Percentiles rank a stretch among this genome's conserved stretches.
Conservation (phyloP, 2,797 vertebrate species). For the Remorina albescens region DNA sequence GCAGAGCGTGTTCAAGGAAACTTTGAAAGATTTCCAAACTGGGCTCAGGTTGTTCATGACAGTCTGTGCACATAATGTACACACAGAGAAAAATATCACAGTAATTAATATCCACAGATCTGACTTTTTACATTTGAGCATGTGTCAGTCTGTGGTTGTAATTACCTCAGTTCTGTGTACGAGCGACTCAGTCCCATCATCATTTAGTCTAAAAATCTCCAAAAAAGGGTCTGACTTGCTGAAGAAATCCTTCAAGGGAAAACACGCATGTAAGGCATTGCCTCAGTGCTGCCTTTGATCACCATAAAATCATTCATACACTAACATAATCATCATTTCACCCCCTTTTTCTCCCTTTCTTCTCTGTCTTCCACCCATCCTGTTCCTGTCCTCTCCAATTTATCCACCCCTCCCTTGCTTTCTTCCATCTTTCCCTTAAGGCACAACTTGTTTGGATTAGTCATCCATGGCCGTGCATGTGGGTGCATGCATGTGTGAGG, state of each 20-base stretch:
- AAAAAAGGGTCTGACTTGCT: conserved; percentile 99
- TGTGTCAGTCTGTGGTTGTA: conserved; percentile 12
- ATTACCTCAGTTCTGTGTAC: conserved; percentile 98
- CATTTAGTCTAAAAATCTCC: conserved; percentile 97
- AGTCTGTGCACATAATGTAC: no score
- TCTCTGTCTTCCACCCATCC: conserved; percentile 33
- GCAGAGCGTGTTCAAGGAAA: conserved; percentile 96
- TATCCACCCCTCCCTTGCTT: conserved; percentile 50
- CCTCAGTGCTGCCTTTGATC: conserved; percentile 56
- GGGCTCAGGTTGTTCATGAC: conserved; percentile 99
- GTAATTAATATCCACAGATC: no score
- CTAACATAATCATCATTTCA: conserved; percentile 62
- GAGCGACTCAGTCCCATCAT: conserved; percentile 95
- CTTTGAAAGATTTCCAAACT: conserved; percentile 97
- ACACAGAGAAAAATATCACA: not conserved
- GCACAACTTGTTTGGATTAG: conserved; percentile 77
- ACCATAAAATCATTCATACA: conserved; percentile 68
- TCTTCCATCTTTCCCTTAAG: conserved; percentile 62
- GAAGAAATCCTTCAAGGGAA: conserved; percentile 95
- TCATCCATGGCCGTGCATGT: conserved; percentile 59
- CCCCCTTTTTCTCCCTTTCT: conserved; percentile 36
- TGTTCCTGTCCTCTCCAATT: conserved; percentile 57
- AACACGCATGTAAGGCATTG: conserved; percentile 38
- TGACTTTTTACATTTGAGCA: not conserved
- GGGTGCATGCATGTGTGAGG: conserved; percentile 43